Base-by-base conservation (phyloP, 1,140 invertebrate species). In the Heterodera schachtii region DNA sequence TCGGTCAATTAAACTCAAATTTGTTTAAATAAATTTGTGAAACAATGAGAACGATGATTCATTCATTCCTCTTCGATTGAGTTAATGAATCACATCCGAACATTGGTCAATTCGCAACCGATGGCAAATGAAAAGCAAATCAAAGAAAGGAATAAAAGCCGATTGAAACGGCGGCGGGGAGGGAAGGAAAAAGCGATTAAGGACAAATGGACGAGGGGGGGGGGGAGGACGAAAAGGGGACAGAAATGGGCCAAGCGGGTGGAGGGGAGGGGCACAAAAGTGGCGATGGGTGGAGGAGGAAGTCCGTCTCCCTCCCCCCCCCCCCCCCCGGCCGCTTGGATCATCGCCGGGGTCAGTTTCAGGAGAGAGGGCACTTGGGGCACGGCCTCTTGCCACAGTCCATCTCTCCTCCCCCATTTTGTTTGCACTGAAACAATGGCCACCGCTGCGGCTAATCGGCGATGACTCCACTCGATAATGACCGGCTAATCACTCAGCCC, bases 381-480 rank as follows among this genome's bases (percentile, higher is more conserved):
- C 57, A 60, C 57, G 57, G 57, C 57, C 11, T 60, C 57, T 60
- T 60, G 57, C 57, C 57, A 60, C 21, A 11, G 19, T 71, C 31
- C 31, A 2, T n/a, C 9, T 3, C 69, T 6, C 3, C 69, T 31
- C 69, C 11, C 44, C 69, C 31, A 9, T 46, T 71, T 71, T 71
- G 69, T 46, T 71, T 46, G 69, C 69, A 5, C 69, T 9, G 31
- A 71, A 31, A 71, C 69, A 71, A 71, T 71, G 69, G 6, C 69
- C 21, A 19, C 69, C 3, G 69, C 69, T 8, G 69, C 93, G 4
- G 92, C 91, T 83, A 94, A 94, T 84, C 93, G 93, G 87, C 95
- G 94, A 84, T 94, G 93, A 0, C 75, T 87, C 87, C 13, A 81
- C 84, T 7, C 94, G 94, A 90, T 95, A 95, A 90, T 98, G 96